Base-by-base conservation (phyloP, 2,888 invertebrate genomes). In the Eulithis prunata region DNA sequence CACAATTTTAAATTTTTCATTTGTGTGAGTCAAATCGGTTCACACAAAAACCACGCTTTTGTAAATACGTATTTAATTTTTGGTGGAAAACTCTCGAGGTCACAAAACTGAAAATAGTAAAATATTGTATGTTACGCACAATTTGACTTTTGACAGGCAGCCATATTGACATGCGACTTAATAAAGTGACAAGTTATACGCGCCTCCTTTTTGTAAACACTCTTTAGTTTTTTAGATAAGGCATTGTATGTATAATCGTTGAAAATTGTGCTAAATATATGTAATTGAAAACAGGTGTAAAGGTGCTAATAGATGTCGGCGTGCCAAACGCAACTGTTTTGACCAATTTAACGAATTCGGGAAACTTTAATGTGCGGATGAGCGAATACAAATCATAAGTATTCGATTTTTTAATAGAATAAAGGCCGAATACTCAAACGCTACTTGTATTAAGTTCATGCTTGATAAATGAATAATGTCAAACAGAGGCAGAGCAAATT, bases 21-120 rank as follows among this genome's bases (percentile, higher is more conserved):
- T n/a, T n/a, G n/a, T 21, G 54, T 28, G 28, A 57, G 54, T 56
- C 13, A 28, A 58, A 62, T 68, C 68, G 61, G 68, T 70, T 49
- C 66, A 57, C 69, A 57, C 14, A 52, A 68, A 62, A 36, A 62
- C 66, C 65, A 55, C 53, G 58, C 67, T 68, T 72, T 66, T 78
- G 77, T 79, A 77, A 77, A 80, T 78, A 80, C 75, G 64, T 76
- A 78, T 74, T 75, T 72, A 71, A 64, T 58, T 72, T 76, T 80
- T 78, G 71, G 70, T 76, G 75, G 64, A 72, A 74, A 76, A 74
- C 62, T 68, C 69, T 68, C 69, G 72, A 71, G 65, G 69, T 65
- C 55, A 65, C 73, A 84, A 86, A 87, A 80, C 75, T 80, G 87
- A 86, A 86, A 86, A 87, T 87, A 87, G 87, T 87, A 87, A 86